Evolutionary conservation across 2,797 vertebrate genomes (phyloP).

Genomic region (Mormyrus hasselquistii): DNA sequence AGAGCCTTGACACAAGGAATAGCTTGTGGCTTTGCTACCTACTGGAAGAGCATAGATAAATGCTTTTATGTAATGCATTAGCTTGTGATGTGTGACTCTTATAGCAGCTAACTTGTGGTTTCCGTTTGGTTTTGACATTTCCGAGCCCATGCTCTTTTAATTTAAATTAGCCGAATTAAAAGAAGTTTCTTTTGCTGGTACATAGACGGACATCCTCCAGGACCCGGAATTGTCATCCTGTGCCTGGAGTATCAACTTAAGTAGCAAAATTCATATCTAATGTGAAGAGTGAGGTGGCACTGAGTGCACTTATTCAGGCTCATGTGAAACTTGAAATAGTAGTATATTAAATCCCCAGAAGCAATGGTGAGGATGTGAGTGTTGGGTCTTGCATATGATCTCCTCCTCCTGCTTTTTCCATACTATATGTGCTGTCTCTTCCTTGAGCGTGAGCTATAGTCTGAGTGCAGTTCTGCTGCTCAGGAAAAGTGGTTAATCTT

Average conservation of each 20-base stretch:
- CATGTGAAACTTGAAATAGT: not conserved
- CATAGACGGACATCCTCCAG: not conserved
- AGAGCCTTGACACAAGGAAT: not conserved
- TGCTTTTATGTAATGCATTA: not conserved
- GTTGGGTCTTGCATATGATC: not conserved
- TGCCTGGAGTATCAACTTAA: not conserved
- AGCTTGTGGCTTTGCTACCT: not conserved
- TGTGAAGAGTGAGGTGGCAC: not conserved
- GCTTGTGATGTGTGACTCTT: not conserved
- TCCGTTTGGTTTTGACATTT: not conserved
- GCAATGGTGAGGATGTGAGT: not conserved
- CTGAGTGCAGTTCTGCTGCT: constrained; percentile 41
- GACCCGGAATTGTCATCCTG: not conserved
- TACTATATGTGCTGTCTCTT: not conserved
- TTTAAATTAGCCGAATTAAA: not conserved
- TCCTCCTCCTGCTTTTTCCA: not conserved
- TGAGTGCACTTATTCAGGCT: not conserved
- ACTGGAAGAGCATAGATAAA: not conserved
- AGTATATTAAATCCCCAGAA: not conserved
- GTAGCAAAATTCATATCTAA: not conserved
- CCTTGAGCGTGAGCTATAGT: constrained; percentile 32
- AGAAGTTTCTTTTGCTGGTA: not conserved
- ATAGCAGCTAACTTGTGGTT: not conserved
- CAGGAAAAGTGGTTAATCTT: constrained; percentile 49
- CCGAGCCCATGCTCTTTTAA: not conserved